Base-by-base conservation (phyloP, 2,113 vertebrate species). In the Coracopsis vasa region DNA sequence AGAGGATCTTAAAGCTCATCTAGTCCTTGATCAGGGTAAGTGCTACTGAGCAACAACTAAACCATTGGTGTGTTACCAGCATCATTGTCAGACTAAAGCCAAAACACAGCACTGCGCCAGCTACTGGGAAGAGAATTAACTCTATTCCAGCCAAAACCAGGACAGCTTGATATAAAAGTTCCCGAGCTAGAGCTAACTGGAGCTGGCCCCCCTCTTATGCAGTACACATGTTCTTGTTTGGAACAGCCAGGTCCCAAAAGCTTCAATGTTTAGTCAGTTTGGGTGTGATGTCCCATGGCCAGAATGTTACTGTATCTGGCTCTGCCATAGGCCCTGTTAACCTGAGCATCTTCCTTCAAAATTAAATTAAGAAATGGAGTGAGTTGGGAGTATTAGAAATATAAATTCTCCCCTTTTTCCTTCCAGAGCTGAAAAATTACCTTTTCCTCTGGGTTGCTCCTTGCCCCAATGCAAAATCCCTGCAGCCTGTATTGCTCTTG, bases 241-340 rank as follows among this genome's bases (percentile, higher is more conserved):
- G 73, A 45, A 12, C 5, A 37, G 42, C 10, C 64, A 23, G 47
- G 2, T 19, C 37, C 64, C 82, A 31, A 42, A 31, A 65, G 54
- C 74, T 81, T n/a, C 41, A 20, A 0, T 2, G 10, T 44, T 56
- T 8, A n/a, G 15, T 65, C 37, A 51, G 16, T 51, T 54, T 42
- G 54, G 31, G 3, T 10, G 60, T 33, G 5, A 29, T n/a, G 29
- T 28, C 69, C 50, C 29, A 12, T 0, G 0, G 50, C 17, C 42
- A 71, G 42, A 51, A 21, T 8, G 25, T 56, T 44, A 24, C 28
- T 58, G 0, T 15, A 1, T 12, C 51, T 64, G 42, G 3, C 56
- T 80, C 80, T 58, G 41, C 31, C 41, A 8, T 0, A 58, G 45
- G 33, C 25, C 74, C 28, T 37, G 8, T 28, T 74, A 90, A 86